Conservation (phyloP, 2,797 vertebrate species). For the Zalophus californianus region DNA sequence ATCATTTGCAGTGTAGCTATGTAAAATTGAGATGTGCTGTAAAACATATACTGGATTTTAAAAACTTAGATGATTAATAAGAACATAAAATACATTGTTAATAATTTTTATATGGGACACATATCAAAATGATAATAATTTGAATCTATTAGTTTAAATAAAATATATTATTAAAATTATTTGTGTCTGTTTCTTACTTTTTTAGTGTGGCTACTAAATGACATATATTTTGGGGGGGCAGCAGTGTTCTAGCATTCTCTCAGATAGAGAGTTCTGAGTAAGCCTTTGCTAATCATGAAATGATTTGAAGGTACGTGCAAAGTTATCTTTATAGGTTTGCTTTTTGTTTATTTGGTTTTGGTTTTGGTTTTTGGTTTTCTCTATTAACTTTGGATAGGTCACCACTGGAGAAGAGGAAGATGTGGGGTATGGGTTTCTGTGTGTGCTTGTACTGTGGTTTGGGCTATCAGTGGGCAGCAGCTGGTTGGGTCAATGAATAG, state of each 20-base stretch:
- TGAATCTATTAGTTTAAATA: neutral
- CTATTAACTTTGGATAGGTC: neutral
- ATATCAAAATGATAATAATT: neutral
- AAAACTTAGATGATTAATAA: neutral
- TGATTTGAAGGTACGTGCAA: neutral
- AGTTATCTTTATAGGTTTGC: neutral
- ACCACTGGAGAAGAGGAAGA: neutral
- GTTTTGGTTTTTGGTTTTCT: neutral
- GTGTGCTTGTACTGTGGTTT: neutral
- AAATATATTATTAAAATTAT: conserved; percentile 29
- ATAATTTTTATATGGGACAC: conserved; percentile 20
- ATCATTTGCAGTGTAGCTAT: neutral
- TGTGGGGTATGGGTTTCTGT: neutral
- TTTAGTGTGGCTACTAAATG: neutral
- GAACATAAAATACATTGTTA: neutral
- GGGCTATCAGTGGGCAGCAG: neutral
- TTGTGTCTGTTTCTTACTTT: neutral
- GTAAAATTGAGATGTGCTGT: neutral
- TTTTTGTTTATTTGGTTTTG: neutral
- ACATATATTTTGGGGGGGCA: neutral
- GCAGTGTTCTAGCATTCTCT: neutral
- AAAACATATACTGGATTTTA: neutral
- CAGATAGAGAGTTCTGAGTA: neutral
- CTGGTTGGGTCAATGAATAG: neutral
- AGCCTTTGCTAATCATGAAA: conserved; percentile 1